These are phyloP conservation scores for Rutilus rutilus DNA, from an alignment of 2,113 vertebrate genomes.

Conservation along the genomic window DNA sequence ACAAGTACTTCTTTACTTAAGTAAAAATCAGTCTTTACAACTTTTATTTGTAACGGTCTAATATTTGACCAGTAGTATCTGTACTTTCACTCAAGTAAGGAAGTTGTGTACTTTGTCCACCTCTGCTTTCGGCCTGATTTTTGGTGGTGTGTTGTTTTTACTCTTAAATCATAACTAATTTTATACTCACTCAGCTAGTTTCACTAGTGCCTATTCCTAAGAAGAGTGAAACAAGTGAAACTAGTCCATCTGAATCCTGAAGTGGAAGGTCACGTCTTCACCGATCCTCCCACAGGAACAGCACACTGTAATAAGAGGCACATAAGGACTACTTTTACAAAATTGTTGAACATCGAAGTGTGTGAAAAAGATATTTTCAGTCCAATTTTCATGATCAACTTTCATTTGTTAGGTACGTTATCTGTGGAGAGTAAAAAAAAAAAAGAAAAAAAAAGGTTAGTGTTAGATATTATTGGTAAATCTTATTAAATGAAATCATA, in stretches of 20 bases:
- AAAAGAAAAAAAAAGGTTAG: neutral
- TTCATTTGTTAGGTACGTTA: neutral
- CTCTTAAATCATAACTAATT: neutral
- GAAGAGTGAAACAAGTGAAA: conserved; percentile 34
- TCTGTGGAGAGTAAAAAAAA: neutral
- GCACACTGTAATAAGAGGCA: conserved; percentile 16
- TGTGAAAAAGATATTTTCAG: neutral
- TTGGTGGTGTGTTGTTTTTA: neutral
- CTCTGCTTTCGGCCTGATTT: neutral
- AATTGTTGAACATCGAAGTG: neutral
- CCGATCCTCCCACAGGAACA: conserved; percentile 17
- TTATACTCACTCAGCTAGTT: neutral
- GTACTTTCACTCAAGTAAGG: too few species aligned
- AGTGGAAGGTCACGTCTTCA: conserved; percentile 14
- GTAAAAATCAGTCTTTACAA: too few species aligned
- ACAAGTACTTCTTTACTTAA: too few species aligned
- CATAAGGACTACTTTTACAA: neutral
- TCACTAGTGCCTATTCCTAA: neutral
- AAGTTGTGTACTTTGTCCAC: too few species aligned
- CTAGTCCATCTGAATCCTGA: conserved; percentile 9
- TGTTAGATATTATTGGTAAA: neutral
- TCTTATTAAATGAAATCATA: too few species aligned
- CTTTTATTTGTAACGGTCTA: too few species aligned
- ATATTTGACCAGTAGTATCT: too few species aligned
- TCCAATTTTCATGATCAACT: neutral